A percentile compares a stretch with the other conserved stretches of the same genome.
Conservation (phyloP, 2,888 invertebrate species). For the Drosophila birchii region DNA sequence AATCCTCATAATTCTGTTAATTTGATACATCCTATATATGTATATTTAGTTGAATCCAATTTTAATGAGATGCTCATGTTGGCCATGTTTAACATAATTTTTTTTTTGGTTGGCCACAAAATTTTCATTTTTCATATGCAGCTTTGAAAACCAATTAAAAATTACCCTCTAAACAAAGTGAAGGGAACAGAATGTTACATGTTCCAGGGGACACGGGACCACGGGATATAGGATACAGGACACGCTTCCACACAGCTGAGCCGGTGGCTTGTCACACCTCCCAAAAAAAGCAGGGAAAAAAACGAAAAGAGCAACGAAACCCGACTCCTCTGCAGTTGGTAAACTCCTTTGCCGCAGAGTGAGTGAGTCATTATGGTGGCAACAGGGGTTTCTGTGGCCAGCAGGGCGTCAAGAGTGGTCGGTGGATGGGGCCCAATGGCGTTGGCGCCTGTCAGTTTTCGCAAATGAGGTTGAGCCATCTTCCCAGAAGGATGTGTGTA, state of each 20-base stretch:
- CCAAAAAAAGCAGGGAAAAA: constrained; percentile 6
- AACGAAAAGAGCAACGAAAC: constrained; percentile 27
- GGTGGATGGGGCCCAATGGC: constrained; percentile 16
- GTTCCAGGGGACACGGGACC: constrained; percentile 18
- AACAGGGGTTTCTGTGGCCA: constrained; percentile 25
- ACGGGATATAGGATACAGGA: constrained; percentile 23
- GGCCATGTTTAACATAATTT: constrained; percentile 23
- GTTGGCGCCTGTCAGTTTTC: constrained; percentile 41
- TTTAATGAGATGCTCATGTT: constrained; percentile 25
- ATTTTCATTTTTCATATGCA: constrained; percentile 14
- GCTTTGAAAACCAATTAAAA: constrained; percentile 44
- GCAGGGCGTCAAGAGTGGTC: background rate
- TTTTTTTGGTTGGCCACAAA: constrained; percentile 29
- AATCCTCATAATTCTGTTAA: background rate
- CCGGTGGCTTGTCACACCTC: constrained; percentile 42
- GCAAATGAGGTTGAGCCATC: constrained; percentile 30
- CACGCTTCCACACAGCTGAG: constrained; percentile 26
- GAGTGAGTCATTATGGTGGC: constrained; percentile 66
- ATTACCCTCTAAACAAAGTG: constrained; percentile 6
- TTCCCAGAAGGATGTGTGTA: constrained; percentile 18
- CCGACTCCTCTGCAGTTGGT: constrained; percentile 31
- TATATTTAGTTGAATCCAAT: constrained; percentile 11
- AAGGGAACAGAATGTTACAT: constrained; percentile 9
- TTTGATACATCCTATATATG: background rate
- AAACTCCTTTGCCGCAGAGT: constrained; percentile 40